Percentiles rank a stretch among this genome's conserved stretches.
Evolutionary conservation across 2,113 vertebrate species (phyloP).

Genomic region (Chamaetylas fuelleborni): DNA sequence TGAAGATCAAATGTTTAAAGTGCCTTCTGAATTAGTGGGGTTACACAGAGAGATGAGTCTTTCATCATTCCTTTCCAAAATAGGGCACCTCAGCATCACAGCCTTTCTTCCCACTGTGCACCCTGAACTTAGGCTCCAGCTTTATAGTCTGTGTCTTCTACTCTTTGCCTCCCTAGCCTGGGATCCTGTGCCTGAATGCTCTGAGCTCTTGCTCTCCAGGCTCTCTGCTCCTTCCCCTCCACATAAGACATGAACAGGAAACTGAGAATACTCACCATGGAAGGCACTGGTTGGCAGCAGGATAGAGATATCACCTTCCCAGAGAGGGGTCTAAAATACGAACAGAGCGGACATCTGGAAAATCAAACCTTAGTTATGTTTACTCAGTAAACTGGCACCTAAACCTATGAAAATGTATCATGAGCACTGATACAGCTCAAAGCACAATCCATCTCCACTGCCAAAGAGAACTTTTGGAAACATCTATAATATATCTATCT

Average conservation of each 20-base stretch:
- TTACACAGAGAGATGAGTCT: background rate
- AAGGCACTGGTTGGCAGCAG: background rate
- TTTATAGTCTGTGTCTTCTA: accelerated
- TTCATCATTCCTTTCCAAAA: background rate
- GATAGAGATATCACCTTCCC: background rate
- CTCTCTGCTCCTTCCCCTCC: background rate
- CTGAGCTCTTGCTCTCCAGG: background rate
- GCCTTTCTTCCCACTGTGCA: background rate
- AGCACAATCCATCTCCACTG: background rate
- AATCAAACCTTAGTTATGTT: background rate
- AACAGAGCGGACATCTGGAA: background rate
- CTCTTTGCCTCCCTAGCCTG: background rate
- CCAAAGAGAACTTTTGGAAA: background rate
- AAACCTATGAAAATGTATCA: background rate
- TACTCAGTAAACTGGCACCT: background rate
- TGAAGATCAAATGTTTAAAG: background rate
- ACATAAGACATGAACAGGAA: accelerated
- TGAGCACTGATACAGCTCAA: background rate
- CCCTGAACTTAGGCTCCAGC: background rate
- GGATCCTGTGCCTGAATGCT: background rate
- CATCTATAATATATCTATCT: background rate
- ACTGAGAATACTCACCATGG: background rate
- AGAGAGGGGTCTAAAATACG: background rate
- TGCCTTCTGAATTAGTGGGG: background rate
- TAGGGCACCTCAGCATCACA: background rate